Percentiles rank a stretch among this genome's conserved stretches.
Conservation (phyloP, 2,113 vertebrate genomes). For the Furnarius figulus region DNA sequence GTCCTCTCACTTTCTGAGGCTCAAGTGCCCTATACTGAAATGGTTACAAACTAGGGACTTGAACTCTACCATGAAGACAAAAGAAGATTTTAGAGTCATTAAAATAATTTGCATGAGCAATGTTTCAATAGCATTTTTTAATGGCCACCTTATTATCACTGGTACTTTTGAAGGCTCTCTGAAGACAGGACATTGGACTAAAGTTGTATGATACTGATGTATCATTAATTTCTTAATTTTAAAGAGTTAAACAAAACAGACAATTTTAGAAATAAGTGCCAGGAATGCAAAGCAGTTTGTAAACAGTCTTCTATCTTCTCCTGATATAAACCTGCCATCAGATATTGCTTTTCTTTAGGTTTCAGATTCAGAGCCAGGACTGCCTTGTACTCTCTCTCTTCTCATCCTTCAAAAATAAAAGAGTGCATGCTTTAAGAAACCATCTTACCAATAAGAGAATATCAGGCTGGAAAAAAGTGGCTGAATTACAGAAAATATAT, state of each 20-base stretch:
- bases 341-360: not conserved
- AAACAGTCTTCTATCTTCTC: not conserved
- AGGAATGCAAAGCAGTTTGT: not conserved
- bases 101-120: not conserved
- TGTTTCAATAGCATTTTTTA: not conserved
- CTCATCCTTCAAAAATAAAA: not conserved
- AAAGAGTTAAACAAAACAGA: not conserved
- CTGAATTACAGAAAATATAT: not conserved
- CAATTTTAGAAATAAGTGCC: not conserved
- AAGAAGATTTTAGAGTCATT: not conserved
- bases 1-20: not conserved
- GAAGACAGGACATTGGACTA: not conserved
- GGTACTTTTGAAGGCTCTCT: not conserved
- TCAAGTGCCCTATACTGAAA: not conserved
- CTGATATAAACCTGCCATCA: not conserved
- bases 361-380: not conserved
- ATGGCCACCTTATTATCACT: not conserved
- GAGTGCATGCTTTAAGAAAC: not conserved
- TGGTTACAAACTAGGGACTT: not conserved
- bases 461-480: not conserved
- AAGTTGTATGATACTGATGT: not conserved
- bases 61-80: not conserved
- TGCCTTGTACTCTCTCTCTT: not conserved
- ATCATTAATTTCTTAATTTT: not conserved
- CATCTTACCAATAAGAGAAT: not conserved